Base-by-base conservation (phyloP, 2,888 invertebrate genomes). In the Nycteola revayana region DNA sequence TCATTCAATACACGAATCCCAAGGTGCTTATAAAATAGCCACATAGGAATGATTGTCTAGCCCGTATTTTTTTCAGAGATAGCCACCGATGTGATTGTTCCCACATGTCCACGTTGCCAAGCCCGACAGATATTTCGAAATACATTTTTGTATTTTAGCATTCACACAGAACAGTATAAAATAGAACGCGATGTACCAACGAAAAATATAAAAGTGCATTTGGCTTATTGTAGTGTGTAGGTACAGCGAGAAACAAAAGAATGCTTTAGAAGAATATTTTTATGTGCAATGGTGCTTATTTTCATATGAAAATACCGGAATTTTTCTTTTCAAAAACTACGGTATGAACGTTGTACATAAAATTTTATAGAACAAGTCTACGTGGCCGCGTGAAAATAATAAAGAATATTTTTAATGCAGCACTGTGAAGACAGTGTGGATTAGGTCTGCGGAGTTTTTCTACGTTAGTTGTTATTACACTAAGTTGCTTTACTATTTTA, bases 171-270 rank as follows among this genome's bases (percentile, higher is more conserved):
- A 28, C 33, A 39, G 35, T 24, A 32, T n/a, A 39, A 51, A 51
- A 46, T 44, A 29, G 20, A 25, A 32, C 21, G 23, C 10, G 31
- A 26, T 10, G 26, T 25, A 22, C 32, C 32, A 20, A 20, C 32
- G 29, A 23, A 25, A 35, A 36, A 48, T 38, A 36, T 23, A 23
- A 25, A 39, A 34, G 32, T 38, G 32, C 39, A 27, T 49, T 54
- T 42, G 31, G 45, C 42, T 42, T 55, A 49, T 39, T 39, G 31
- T 46, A 29, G 34, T 42, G 2, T n/a, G n/a, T 7, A 39, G 9
- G 25, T 28, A 49, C 39, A 44, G 40, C 42, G 42, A 33, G 34
- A 46, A 52, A 55, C 52, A 57, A 52, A 50, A 42, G 30, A 30
- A 44, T 2, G 35, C 30, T 42, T 40, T 29, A 25, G 26, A 32